Base-by-base conservation (phyloP, 2,113 vertebrate species). In the Cephalopholis sonnerati region DNA sequence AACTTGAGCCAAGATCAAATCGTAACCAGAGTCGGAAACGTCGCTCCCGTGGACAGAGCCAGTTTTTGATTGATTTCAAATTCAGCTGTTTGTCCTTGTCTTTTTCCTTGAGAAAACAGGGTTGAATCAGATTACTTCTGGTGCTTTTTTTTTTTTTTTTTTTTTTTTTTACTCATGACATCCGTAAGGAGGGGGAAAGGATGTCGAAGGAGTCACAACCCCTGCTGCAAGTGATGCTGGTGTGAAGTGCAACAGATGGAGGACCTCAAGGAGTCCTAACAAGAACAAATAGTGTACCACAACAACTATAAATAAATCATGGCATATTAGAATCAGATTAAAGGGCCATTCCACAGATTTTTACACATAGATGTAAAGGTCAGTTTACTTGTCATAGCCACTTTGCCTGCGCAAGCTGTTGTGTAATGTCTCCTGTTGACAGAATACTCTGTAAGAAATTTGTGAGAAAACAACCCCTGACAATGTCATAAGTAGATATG, bases 1-100 rank as follows among this genome's bases (percentile, higher is more conserved):
- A 86, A 86, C 84, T 87, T 91, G 83, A 93, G 90, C 87, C 79
- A 53, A 83, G 90, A 92, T 91, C 83, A 87, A 91, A 84, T 83
- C 53, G 39, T 79, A 81, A 81, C 74, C 57, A 51, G 65, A 84
- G 69, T 77, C 77, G 86, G 84, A 88, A 24, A 76, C 55, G 57
- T 77, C 25, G 53, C 76, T 90, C 63, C 82, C 18, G 57, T 82
- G 81, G 84, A 89, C 88, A 69, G 68, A 89, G 82, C 11, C 64
- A 16, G 61, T n/a, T 32, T 81, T 83, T 87, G 74, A 81, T 71
- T 76, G 86, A 74, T 85, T 86, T 83, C 61, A 76, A 66, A 85
- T 83, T 90, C 63, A 67, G 59, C 66, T 79, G 69, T 75, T 88
- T 81, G 85, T 72, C 78, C 79, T 90, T 83, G 81, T 87, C 55